These are phyloP conservation scores for Papilio demoleus DNA, from an alignment of 2,888 invertebrate species.

Conservation along the genomic window DNA sequence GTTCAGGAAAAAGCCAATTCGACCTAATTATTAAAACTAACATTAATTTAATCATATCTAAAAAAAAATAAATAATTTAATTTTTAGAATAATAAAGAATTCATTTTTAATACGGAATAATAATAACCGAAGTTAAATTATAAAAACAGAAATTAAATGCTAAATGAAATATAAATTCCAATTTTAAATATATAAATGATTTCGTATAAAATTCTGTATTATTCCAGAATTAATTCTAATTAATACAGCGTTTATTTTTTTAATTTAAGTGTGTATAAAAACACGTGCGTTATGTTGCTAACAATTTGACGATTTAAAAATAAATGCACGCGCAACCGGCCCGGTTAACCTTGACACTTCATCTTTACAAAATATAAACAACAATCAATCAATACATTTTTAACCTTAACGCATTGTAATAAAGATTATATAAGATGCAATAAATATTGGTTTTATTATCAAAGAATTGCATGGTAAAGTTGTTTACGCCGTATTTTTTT, in stretches of 20 bases:
- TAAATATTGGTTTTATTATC: slow-evolving; percentile 26
- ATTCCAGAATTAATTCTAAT: too few species aligned
- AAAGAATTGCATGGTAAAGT: slow-evolving; percentile 50
- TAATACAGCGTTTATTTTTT: neutral
- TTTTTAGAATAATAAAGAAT: too few species aligned
- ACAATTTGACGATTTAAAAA: slow-evolving; percentile 30
- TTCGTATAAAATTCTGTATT: too few species aligned
- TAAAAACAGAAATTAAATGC: too few species aligned
- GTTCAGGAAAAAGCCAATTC: too few species aligned
- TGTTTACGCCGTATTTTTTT: slow-evolving; percentile 61
- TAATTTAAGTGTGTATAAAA: neutral
- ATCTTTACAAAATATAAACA: neutral
- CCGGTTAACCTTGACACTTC: slow-evolving; percentile 30
- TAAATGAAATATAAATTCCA: too few species aligned
- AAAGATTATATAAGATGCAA: slow-evolving; percentile 1
- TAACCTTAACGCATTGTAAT: neutral
- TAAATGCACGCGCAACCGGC: slow-evolving; percentile 36
- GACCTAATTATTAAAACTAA: too few species aligned
- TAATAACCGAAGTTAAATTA: too few species aligned
- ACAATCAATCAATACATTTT: slow-evolving; percentile 2
- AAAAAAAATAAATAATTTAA: too few species aligned
- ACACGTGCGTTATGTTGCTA: slow-evolving; percentile 19
- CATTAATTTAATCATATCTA: too few species aligned
- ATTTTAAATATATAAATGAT: too few species aligned
- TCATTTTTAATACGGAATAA: too few species aligned